Base-by-base conservation (phyloP, 2,888 invertebrate species). In the Euphydryas editha region DNA sequence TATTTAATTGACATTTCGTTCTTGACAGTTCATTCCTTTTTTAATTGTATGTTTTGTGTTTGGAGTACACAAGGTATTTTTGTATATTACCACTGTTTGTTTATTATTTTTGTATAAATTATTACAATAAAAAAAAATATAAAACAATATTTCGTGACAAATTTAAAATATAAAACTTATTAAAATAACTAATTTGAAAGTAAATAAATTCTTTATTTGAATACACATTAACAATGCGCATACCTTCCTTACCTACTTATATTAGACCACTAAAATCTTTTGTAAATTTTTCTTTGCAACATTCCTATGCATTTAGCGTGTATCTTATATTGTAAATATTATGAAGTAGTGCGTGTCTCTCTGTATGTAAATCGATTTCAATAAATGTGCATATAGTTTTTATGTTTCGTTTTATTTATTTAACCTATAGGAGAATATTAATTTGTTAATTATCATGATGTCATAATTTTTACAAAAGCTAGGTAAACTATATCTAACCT, bases 291-390 rank as follows among this genome's bases (percentile, higher is more conserved):
- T 51, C 42, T 60, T 62, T 49, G 59, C 69, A 66, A 75, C 90
- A 90, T 90, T 90, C 90, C 90, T 82, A 80, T 78, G 86, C 87
- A 86, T 89, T 86, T 87, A 86, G 81, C 75, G 75, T 78, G 75
- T 73, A 73, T 76, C 73, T 78, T 70, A 69, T 58, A 76, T 78
- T 81, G 82, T 78, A 73, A 70, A 76, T 76, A 75, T 62, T 67
- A 60, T 56, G 11, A 59, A 67, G 68, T 58, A 51, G 66, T 36
- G 65, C 20, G 56, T 65, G 62, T 63, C 37, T 59, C 55, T 68
- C 51, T 67, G 59, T 69, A 42, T 67, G 69, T 64, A 64, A 49
- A 69, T 67, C 60, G 61, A 67, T 64, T 66, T 67, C 36, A 69
- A 69, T 69, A 69, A 69, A 69, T 67, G 61, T 64, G 64, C 62